These are phyloP conservation scores for Caenorhabditis sp. DNA, from an alignment of 2,888 invertebrate species.

Conservation along the genomic window DNA sequence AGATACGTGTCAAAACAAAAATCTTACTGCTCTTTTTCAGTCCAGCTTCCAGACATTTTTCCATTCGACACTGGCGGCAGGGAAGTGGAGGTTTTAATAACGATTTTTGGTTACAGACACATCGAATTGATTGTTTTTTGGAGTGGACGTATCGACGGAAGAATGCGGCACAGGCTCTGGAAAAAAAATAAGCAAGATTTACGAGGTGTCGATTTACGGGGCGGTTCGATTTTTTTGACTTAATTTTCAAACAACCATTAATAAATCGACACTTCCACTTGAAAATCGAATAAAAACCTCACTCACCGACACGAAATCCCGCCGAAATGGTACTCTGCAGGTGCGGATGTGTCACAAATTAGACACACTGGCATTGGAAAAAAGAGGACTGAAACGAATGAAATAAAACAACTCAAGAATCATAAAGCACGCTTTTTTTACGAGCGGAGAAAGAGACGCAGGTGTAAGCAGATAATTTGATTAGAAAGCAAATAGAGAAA, in stretches of 20 bases:
- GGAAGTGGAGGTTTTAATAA: constrained; percentile 24
- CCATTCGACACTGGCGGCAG: constrained; percentile 32
- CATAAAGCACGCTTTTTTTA: too few relatives aligned
- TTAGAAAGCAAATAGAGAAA: too few relatives aligned
- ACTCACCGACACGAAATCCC: constrained; percentile 29
- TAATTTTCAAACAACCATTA: not conserved
- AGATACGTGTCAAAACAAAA: too few relatives aligned
- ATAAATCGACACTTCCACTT: not conserved
- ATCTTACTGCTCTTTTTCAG: constrained; percentile 36
- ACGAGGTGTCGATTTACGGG: too few relatives aligned
- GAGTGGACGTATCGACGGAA: constrained; percentile 42
- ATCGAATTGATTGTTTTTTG: too few relatives aligned
- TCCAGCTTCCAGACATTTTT: constrained; percentile 30
- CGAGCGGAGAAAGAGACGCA: too few relatives aligned
- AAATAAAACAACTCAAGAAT: constrained; percentile 10
- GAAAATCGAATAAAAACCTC: too few relatives aligned
- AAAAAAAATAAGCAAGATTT: too few relatives aligned
- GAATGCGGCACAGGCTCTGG: constrained; percentile 44
- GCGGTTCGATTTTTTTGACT: too few relatives aligned
- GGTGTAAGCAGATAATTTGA: too few relatives aligned
- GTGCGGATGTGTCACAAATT: constrained; percentile 15
- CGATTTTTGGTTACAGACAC: constrained; percentile 15
- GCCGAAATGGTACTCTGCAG: constrained; percentile 26
- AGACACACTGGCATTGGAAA: not conserved
- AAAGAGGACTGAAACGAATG: not conserved